Evolutionary conservation across 1,140 invertebrate genomes (phyloP).

Genomic region (Chrysomallon squamiferum): DNA sequence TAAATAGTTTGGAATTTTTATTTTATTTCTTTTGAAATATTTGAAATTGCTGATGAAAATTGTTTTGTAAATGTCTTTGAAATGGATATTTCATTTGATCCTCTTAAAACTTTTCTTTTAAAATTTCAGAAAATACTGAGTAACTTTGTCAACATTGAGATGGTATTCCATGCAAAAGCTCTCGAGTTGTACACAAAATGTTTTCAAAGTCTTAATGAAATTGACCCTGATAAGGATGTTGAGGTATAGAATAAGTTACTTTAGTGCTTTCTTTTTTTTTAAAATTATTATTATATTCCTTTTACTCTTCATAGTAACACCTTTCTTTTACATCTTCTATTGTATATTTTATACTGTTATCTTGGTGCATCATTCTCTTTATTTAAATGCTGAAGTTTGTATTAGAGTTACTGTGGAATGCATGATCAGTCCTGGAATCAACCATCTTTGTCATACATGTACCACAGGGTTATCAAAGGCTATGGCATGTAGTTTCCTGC

Average conservation of each 20-base stretch:
- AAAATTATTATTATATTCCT: background rate
- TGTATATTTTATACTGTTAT: background rate
- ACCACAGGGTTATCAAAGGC: too few relatives aligned
- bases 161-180: slow-evolving; percentile 59
- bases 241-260: slow-evolving; percentile 31
- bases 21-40: too few relatives aligned
- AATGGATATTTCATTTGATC: too few relatives aligned
- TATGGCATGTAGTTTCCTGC: too few relatives aligned
- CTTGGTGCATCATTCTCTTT: background rate
- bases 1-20: too few relatives aligned
- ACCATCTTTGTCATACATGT: too few relatives aligned
- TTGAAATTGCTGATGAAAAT: too few relatives aligned
- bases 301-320: background rate
- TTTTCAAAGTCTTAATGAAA: slow-evolving; percentile 42
- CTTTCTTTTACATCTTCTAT: background rate
- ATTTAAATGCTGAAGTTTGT: too few relatives aligned
- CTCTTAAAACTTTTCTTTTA: too few relatives aligned
- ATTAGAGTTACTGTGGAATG: too few relatives aligned
- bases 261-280: background rate
- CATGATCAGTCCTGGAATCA: too few relatives aligned
- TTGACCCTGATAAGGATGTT: slow-evolving; percentile 56
- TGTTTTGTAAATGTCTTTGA: too few relatives aligned
- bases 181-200: slow-evolving; percentile 58
- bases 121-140: slow-evolving; percentile 48
- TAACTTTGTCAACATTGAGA: slow-evolving; percentile 59